A percentile compares a stretch with the other conserved stretches of the same genome.
Evolutionary conservation across 2,113 vertebrate genomes (phyloP).

Genomic region (Callithrix jacchus): DNA sequence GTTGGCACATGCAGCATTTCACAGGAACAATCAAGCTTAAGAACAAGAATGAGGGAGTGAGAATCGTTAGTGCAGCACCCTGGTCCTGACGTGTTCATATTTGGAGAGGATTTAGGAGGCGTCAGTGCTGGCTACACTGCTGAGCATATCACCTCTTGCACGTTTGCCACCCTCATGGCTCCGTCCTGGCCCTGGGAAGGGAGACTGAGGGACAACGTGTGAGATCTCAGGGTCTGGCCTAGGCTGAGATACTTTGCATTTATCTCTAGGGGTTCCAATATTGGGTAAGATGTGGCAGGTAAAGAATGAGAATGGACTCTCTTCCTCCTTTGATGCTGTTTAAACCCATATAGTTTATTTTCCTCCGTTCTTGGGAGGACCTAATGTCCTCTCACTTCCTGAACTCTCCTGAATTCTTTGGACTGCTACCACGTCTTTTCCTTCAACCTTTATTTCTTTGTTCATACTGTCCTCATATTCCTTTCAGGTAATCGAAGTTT

Average conservation of each 20-base stretch:
- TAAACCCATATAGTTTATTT: not conserved
- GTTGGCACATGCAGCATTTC: too few relatives aligned
- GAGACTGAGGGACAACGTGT: too few relatives aligned
- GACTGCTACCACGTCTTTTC: not conserved
- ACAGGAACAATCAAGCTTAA: not conserved
- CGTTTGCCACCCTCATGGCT: not conserved
- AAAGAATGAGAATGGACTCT: too few relatives aligned
- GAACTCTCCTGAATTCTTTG: not conserved
- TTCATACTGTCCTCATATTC: not conserved
- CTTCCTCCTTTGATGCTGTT: not conserved
- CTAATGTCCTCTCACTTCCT: not conserved
- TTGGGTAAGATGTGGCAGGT: not conserved
- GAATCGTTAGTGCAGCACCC: not conserved
- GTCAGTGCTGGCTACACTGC: not conserved
- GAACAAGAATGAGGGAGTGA: accelerated
- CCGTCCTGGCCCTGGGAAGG: not conserved
- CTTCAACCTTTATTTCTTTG: not conserved
- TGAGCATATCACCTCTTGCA: too few relatives aligned
- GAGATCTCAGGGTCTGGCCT: not conserved
- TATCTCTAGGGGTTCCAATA: too few relatives aligned
- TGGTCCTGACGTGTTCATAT: not conserved
- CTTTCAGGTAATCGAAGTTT: not conserved
- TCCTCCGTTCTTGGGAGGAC: not conserved
- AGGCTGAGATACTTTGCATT: not conserved
- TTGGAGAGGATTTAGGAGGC: not conserved